These are phyloP conservation scores for Synergus itoensis DNA, from an alignment of 2,888 invertebrate species.

Conservation along the genomic window DNA sequence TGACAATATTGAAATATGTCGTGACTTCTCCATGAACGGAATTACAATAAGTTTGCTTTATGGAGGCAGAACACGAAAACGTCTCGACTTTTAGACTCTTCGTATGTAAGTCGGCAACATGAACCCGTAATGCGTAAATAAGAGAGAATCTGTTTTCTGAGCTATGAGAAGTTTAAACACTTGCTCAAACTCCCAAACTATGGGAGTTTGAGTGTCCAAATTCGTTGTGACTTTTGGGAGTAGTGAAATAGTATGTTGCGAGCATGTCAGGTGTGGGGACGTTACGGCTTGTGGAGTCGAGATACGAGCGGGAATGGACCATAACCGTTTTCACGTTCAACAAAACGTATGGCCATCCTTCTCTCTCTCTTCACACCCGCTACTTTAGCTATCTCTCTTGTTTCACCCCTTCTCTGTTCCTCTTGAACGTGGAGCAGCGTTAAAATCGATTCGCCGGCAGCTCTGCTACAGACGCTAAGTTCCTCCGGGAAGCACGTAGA, in stretches of 20 bases:
- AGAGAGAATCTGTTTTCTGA: constrained; percentile 23
- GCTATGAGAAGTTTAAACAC: background rate
- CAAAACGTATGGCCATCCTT: constrained; percentile 27
- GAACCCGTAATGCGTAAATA: background rate
- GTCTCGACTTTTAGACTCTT: background rate
- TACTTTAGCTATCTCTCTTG: constrained; percentile 23
- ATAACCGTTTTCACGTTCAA: constrained; percentile 41
- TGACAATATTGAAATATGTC: constrained; percentile 38
- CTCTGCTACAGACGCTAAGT: constrained; percentile 39
- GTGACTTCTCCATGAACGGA: background rate
- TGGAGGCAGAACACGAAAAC: background rate
- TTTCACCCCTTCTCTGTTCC: constrained; percentile 36
- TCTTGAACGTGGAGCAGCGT: constrained; percentile 19
- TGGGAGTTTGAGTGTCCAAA: background rate
- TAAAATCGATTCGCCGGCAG: constrained; percentile 38
- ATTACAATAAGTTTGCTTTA: constrained; percentile 14
- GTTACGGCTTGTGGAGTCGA: constrained; percentile 36
- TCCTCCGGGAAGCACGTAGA: constrained; percentile 48
- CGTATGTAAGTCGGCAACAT: background rate
- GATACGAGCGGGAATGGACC: constrained; percentile 41
- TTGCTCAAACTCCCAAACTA: too few relatives aligned
- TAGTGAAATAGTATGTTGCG: constrained; percentile 13
- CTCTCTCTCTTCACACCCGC: background rate
- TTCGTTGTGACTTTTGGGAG: background rate
- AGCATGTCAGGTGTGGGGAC: constrained; percentile 27